Conservation (phyloP, 2,113 vertebrate species). For the Daboia siamensis region DNA sequence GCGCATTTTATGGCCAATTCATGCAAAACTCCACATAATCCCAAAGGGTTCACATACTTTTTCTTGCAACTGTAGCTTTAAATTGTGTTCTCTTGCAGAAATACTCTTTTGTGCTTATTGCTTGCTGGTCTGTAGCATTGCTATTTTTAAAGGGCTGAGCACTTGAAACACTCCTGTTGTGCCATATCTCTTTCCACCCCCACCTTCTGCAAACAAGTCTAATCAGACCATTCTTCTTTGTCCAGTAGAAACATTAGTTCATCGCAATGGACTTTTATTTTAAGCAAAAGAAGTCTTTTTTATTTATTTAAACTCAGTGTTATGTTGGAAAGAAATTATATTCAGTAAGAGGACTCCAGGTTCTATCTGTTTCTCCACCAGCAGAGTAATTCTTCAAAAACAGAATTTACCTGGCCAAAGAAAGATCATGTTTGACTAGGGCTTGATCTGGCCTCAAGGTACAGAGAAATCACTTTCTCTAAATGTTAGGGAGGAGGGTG, state of each 20-base stretch:
- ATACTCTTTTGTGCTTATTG: neutral
- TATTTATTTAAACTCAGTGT: neutral
- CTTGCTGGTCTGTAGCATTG: neutral
- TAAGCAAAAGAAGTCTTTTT: neutral
- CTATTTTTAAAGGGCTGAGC: neutral
- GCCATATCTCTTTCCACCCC: neutral
- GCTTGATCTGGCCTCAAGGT: neutral
- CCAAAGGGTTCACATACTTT: too few species aligned
- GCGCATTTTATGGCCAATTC: too few species aligned
- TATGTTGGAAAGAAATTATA: neutral
- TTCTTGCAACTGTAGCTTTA: neutral
- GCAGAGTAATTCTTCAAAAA: neutral
- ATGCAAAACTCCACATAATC: too few species aligned
- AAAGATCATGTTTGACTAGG: neutral
- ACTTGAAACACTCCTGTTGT: neutral
- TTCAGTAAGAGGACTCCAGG: neutral
- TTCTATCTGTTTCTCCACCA: neutral
- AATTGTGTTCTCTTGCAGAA: neutral
- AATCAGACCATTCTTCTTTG: neutral
- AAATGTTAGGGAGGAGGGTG: neutral
- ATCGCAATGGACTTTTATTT: neutral
- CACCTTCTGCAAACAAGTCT: neutral
- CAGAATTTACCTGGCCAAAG: neutral
- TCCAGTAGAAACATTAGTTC: neutral
- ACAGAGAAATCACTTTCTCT: neutral